phyloP scores from a whole-genome alignment of 2,113 vertebrate species.

The Diphyllodes magnificus region DNA sequence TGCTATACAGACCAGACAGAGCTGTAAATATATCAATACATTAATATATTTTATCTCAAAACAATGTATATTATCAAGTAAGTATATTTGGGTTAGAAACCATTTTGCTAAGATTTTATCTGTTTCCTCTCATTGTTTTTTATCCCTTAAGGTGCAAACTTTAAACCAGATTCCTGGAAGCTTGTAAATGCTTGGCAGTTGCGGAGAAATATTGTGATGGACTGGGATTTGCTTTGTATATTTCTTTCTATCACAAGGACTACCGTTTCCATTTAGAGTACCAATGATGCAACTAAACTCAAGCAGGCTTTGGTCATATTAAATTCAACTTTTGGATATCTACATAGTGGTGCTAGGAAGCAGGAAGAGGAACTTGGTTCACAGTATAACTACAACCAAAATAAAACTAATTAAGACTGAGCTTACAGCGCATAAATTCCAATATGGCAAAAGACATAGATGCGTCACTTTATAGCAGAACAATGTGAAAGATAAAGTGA shows the following conservation, averaged over 20 bases:
- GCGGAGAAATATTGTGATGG: neutral
- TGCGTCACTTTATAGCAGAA: neutral
- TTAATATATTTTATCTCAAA: neutral
- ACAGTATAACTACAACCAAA: neutral
- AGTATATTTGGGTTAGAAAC: neutral
- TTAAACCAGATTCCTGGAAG: neutral
- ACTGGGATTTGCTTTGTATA: neutral
- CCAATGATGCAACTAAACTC: neutral
- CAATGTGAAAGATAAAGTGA: neutral
- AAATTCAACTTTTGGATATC: neutral
- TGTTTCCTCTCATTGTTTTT: neutral
- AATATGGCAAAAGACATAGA: neutral
- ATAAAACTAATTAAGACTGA: neutral
- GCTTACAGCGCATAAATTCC: neutral
- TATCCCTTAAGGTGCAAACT: neutral
- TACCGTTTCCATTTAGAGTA: neutral
- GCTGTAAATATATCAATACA: neutral
- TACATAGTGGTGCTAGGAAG: neutral
- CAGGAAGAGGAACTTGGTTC: neutral
- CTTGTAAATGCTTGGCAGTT: neutral
- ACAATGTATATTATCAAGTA: neutral
- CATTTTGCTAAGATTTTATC: neutral
- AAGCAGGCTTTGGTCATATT: neutral
- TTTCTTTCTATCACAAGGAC: neutral
- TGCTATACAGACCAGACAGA: neutral